These are phyloP conservation scores for Psettodes erumei DNA, from an alignment of 2,113 vertebrate species.

Conservation along the genomic window DNA sequence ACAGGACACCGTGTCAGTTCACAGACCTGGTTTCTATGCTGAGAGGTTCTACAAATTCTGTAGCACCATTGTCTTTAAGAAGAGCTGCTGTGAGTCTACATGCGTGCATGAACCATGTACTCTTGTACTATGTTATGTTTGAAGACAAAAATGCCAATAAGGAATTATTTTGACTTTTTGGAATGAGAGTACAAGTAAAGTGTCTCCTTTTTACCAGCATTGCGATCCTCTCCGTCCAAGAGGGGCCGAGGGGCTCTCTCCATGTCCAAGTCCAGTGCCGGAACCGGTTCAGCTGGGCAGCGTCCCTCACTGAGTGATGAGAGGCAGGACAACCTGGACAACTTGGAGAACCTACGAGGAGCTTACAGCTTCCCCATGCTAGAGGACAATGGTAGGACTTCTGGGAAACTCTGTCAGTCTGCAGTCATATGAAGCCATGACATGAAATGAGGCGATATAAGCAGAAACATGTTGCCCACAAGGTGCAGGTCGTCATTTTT, in stretches of 20 bases:
- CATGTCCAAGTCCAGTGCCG: constrained; percentile 84
- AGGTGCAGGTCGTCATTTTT: not conserved
- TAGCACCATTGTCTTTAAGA: constrained; percentile 92
- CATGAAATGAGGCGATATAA: not conserved
- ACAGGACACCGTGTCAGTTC: constrained; percentile 97
- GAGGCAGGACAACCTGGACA: constrained; percentile 85
- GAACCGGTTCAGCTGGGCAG: constrained; percentile 84
- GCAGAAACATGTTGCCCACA: not conserved
- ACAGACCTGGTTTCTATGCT: constrained; percentile 96
- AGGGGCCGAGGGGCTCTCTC: constrained; percentile 89
- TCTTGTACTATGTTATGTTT: not conserved
- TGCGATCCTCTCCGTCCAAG: constrained; percentile 95
- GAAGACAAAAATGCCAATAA: not conserved
- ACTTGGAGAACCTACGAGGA: constrained; percentile 84
- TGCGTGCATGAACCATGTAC: not conserved
- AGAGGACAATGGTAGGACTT: constrained; percentile 89
- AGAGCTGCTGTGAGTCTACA: constrained; percentile 91
- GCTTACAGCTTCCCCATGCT: constrained; percentile 87
- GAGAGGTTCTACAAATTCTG: constrained; percentile 98
- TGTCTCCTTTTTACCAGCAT: constrained; percentile 77
- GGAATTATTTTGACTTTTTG: not conserved
- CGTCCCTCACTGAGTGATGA: constrained; percentile 88
- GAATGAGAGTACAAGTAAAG: constrained; percentile 1
- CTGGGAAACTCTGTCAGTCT: not conserved
- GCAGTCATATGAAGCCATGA: not conserved